A percentile compares a stretch with the other conserved stretches of the same genome.
Evolutionary conservation across 2,888 invertebrate species (phyloP).

Genomic region (Drepanosiphum platanoidis): DNA sequence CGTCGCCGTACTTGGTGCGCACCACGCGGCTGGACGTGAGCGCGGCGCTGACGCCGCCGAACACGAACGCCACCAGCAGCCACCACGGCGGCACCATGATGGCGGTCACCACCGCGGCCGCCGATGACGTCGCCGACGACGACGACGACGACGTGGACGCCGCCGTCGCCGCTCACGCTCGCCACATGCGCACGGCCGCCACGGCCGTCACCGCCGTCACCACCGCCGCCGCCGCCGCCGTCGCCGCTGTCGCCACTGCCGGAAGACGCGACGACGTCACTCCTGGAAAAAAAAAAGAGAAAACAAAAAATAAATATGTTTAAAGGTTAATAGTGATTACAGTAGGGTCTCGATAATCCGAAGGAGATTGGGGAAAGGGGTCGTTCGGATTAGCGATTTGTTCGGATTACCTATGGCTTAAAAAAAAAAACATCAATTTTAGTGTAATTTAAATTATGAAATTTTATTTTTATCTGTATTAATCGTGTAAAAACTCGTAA

Average conservation of each 20-base stretch:
- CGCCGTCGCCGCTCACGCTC: conserved; percentile 42
- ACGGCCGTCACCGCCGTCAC: neutral
- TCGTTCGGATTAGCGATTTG: no score
- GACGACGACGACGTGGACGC: conserved; percentile 48
- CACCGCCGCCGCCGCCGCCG: neutral
- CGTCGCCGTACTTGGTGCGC: conserved; percentile 87
- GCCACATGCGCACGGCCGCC: neutral
- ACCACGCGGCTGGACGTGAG: conserved; percentile 81
- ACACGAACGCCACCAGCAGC: conserved; percentile 64
- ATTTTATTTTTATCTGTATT: no score
- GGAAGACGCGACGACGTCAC: neutral
- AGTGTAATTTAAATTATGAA: no score
- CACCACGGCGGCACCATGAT: conserved; percentile 60
- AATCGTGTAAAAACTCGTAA: no score
- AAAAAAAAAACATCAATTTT: no score
- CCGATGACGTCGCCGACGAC: neutral
- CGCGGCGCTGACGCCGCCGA: conserved; percentile 64
- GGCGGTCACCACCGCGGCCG: conserved; percentile 8
- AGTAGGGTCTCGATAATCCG: no score
- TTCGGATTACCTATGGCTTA: no score
- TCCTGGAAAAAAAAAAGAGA: conserved; percentile 16
- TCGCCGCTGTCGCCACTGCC: neutral
- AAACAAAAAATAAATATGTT: neutral
- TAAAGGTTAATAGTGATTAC: no score
- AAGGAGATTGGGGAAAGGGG: no score